phyloP scores from a whole-genome alignment of 2,113 vertebrate species.

The Pteruthius melanotis region DNA sequence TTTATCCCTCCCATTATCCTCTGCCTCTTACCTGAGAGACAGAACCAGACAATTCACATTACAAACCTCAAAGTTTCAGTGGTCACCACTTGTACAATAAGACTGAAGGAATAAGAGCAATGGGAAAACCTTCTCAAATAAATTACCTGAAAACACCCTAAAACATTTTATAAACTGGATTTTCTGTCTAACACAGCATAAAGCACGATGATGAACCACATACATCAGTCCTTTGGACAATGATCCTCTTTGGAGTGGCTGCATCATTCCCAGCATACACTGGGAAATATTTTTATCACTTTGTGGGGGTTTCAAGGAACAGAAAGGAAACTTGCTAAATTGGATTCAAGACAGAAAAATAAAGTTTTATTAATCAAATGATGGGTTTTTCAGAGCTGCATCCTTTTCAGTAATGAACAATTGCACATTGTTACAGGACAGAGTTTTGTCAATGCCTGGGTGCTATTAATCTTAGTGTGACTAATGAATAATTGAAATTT shows the following conservation, averaged over 20 bases:
- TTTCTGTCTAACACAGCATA: background rate
- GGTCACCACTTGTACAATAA: background rate
- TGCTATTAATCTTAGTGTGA: background rate
- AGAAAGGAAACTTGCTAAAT: background rate
- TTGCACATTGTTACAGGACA: background rate
- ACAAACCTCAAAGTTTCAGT: background rate
- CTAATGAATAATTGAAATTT: constrained; percentile 39
- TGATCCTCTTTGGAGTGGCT: background rate
- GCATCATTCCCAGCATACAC: background rate
- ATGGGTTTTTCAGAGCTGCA: background rate
- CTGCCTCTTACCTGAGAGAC: background rate
- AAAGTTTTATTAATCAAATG: background rate
- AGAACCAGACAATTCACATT: background rate
- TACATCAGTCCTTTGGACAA: background rate
- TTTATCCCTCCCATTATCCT: background rate
- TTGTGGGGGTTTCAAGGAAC: background rate
- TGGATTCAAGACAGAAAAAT: background rate
- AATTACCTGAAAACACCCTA: background rate
- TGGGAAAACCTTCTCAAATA: background rate
- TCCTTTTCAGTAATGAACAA: background rate
- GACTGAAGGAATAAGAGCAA: background rate
- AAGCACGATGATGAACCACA: background rate
- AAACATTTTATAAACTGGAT: background rate
- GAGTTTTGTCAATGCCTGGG: background rate
- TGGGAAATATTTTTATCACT: background rate